Base-by-base conservation (phyloP, 2,888 invertebrate species). In the Caenorhabditis sp. region DNA sequence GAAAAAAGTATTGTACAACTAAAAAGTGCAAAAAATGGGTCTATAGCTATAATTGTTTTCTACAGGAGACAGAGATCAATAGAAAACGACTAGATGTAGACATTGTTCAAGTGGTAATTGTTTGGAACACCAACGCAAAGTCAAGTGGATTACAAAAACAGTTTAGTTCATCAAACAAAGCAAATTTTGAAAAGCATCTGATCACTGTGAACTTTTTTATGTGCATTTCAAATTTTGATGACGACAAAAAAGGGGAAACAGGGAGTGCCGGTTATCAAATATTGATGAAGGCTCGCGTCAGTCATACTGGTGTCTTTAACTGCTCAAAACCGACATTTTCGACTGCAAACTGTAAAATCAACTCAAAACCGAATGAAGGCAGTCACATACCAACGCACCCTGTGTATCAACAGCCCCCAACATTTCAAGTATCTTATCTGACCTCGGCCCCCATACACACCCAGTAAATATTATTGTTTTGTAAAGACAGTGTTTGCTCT, bases 401-500 rank as follows among this genome's bases (percentile, higher is more conserved):
- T 24, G 20, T 46, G 26, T 24, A 5, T 11, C 11, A 46, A 24
- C 55, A 26, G 15, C 17, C n/a, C n/a, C 46, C 46, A 65, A 55
- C 65, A 65, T 56, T 65, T 65, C 55, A 65, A 65, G 65, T 65
- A 65, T 65, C 55, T 65, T 65, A 65, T 65, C 66, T 56, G 58
- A 58, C 58, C 56, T 50, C 56, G 66, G 56, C 58, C 37, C 39
- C 17, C 50, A 11, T 45, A 17, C 2, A n/a, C 27, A 30, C 46
- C 58, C 68, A 20, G 68, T 68, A 68, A 68, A 68, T 68, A 68
- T 68, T 68, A 52, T 59, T 68, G 68, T 68, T 68, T 68, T 53
- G 9, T 66, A 22, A 43, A 24, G 20, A 8, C 56, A 55, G 37
- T 66, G 56, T 66, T 66, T 66, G 66, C 66, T 58, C 50, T 66